A percentile compares a stretch with the other conserved stretches of the same genome.
Conservation (phyloP, 1,140 invertebrate species). For the Ylistrum balloti region DNA sequence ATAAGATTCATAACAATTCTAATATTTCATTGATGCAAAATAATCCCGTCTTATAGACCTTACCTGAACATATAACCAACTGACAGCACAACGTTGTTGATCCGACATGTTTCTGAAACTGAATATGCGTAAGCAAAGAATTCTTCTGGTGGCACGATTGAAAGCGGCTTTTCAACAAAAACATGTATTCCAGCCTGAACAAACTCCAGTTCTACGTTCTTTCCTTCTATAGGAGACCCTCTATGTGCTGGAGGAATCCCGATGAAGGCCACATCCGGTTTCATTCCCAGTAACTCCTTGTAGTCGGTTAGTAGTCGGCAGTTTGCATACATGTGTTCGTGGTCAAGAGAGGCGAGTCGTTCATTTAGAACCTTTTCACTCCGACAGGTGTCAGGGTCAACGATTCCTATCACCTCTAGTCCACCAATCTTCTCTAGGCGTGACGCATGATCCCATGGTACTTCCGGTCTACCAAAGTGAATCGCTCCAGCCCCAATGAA, state of each 20-base stretch:
- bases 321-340: slow-evolving; percentile 49
- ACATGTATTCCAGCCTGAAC: slow-evolving; percentile 56
- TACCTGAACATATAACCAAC: slow-evolving; percentile 66
- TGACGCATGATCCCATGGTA: slow-evolving; percentile 60
- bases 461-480: slow-evolving; percentile 54
- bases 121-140: slow-evolving; percentile 51
- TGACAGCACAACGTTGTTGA: slow-evolving; percentile 58
- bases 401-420: slow-evolving; percentile 55
- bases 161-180: slow-evolving; percentile 62
- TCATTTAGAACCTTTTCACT: slow-evolving; percentile 45
- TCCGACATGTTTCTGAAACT: slow-evolving; percentile 35
- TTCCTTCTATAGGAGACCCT: slow-evolving; percentile 42
- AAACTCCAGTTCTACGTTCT: slow-evolving; percentile 58
- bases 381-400: slow-evolving; percentile 55
- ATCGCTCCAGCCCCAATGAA: slow-evolving; percentile 61
- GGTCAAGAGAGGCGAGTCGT: slow-evolving; percentile 23
- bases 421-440: slow-evolving; percentile 55
- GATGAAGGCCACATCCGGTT: slow-evolving; percentile 61
- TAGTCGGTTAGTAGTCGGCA: slow-evolving; percentile 54
- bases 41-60: no score
- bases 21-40: no score
- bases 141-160: slow-evolving; percentile 59
- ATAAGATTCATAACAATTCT: no score
- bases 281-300: slow-evolving; percentile 44
- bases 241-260: slow-evolving; percentile 57